Evolutionary conservation across 2,888 invertebrate species (phyloP).

Genomic region (Tetragnatha montana): DNA sequence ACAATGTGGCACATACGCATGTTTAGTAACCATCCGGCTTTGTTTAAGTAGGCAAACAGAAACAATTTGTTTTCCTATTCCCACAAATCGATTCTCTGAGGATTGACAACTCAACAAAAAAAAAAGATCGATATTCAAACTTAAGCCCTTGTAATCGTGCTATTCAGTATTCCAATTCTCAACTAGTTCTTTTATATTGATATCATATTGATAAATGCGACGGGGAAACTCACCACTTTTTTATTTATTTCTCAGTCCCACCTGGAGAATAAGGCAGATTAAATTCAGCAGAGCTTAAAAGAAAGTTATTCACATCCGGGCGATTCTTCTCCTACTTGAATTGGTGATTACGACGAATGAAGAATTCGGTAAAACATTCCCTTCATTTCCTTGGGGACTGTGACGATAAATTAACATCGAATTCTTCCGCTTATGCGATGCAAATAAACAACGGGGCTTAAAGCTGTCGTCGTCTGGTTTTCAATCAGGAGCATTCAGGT

Average conservation of each 20-base stretch:
- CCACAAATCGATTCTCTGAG: too few relatives aligned
- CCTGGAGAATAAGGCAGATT: background rate
- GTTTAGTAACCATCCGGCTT: too few relatives aligned
- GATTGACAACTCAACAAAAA: too few relatives aligned
- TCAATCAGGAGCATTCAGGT: background rate
- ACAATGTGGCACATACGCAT: too few relatives aligned
- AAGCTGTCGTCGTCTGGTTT: background rate
- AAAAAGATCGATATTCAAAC: too few relatives aligned
- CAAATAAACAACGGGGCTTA: background rate
- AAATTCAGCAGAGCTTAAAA: background rate
- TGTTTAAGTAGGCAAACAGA: too few relatives aligned
- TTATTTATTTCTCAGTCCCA: background rate
- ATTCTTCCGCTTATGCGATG: background rate
- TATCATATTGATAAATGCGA: too few relatives aligned
- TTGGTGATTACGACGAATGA: conserved; percentile 12
- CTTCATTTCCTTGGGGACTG: conserved; percentile 8
- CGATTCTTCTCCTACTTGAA: background rate
- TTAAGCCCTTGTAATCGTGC: too few relatives aligned
- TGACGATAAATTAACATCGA: background rate
- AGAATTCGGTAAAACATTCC: background rate
- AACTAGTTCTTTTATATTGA: too few relatives aligned
- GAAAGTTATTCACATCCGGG: background rate
- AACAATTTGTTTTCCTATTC: too few relatives aligned
- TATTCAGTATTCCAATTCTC: too few relatives aligned
- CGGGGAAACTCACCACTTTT: too few relatives aligned